phyloP scores from a whole-genome alignment of 2,113 vertebrate genomes.

The Thunnus thynnus region DNA sequence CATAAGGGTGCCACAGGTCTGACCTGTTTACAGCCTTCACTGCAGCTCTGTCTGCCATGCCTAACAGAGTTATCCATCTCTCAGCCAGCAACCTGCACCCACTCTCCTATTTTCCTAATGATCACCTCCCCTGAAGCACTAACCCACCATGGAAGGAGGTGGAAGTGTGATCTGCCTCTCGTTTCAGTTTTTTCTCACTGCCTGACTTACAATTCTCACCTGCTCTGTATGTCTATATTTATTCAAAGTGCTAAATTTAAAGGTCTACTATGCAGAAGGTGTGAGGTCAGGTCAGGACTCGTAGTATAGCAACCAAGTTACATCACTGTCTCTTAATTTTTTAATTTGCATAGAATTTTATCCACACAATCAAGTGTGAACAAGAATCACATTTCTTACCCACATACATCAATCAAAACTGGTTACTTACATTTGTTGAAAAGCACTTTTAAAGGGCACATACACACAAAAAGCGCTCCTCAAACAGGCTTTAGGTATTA shows the following conservation, averaged over 20 bases:
- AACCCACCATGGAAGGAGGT: constrained; percentile 58
- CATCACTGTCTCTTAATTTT: too few relatives aligned
- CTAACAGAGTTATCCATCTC: constrained; percentile 79
- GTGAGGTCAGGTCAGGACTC: too few relatives aligned
- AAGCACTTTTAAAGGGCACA: constrained; percentile 13
- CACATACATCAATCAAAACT: background rate
- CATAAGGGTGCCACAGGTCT: constrained; percentile 63
- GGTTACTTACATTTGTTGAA: background rate
- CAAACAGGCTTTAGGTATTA: constrained; percentile 11
- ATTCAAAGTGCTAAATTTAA: background rate
- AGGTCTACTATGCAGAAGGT: background rate
- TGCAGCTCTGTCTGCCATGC: constrained; percentile 69
- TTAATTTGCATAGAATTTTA: constrained; percentile 1
- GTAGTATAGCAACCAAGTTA: too few relatives aligned
- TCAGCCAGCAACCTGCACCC: constrained; percentile 69
- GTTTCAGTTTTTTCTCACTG: constrained; percentile 27
- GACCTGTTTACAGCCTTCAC: constrained; percentile 76
- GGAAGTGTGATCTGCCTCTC: constrained; percentile 29
- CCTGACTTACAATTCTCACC: constrained; percentile 22
- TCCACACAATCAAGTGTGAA: background rate
- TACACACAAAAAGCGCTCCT: constrained; percentile 11
- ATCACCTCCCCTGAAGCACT: constrained; percentile 72
- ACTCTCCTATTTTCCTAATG: constrained; percentile 74
- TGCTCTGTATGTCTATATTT: constrained; percentile 1
- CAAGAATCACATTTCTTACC: background rate